Evolutionary conservation across 2,113 vertebrate species (phyloP), one percentile per base, ranked within the genome.

Genomic region (Hydrolagus affinis): DNA sequence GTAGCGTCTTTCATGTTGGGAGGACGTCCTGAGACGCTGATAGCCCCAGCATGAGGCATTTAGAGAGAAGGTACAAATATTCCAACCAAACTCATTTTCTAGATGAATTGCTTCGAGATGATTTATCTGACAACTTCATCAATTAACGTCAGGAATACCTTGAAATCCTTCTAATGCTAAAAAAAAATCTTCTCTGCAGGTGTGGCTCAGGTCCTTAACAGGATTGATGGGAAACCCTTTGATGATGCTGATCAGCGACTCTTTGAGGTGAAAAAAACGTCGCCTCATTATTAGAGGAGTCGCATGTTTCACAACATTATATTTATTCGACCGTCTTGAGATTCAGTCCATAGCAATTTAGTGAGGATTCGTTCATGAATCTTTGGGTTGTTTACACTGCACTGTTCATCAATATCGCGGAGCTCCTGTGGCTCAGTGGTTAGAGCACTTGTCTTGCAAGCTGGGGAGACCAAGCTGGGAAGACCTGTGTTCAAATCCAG

Each of bases 211-310:
- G 97, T 99, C 86, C 91, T 99, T 89, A 99, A 99, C 87, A 94
- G 96, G 85, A 94, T 98, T 0, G 98, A 99, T 88, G 97, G 97
- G 76, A 98, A 98, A 90, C 96, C 97, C 12, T 99, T 99, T 85
- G 95, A 98, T 15, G 96, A 99, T 85, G 96, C 96, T 21, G 97
- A 99, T 91, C 97, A 99, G 90, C 94, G 97, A 89, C 94, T 99
- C 60, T 99, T 99, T 91, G 98, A 99, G 94, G 98, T 99, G 94
- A 83, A 32, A 92, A 90, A 88, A 68, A 25, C 21, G 59, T 12
- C 85, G 28, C 10, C 77, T 62, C 28, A 80, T 30, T 32, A 8
- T 10, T 8, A 83, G 78, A 32, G 8, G 15, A 32, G 4, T 23
- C 19, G 30, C 9, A 10, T 8, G 28, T 30, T 83, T 83, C 19